Evolutionary conservation across 1,140 invertebrate species (phyloP).

Genomic region (Steinernema khuongi): DNA sequence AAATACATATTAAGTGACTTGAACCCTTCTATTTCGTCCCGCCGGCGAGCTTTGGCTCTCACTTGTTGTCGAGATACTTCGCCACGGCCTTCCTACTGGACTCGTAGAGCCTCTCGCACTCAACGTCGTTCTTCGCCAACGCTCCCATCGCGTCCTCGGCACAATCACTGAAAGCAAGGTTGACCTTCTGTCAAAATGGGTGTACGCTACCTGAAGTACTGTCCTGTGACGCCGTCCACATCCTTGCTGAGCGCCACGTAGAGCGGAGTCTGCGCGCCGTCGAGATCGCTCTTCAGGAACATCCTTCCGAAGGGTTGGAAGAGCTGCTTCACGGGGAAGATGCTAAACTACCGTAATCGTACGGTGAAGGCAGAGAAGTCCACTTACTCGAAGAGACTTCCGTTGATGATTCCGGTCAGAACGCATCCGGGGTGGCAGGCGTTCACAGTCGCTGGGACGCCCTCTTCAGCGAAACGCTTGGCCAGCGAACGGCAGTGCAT

Average conservation of each 20-base stretch:
- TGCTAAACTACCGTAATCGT: not conserved
- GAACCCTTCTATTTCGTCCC: not conserved
- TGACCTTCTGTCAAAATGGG: not conserved
- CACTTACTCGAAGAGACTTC: conserved; percentile 68
- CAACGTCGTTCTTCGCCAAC: not conserved
- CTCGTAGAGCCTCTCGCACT: conserved; percentile 1
- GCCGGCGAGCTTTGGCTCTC: not conserved
- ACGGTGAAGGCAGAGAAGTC: conserved; percentile 57
- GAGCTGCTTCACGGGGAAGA: not conserved
- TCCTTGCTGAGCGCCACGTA: conserved; percentile 69
- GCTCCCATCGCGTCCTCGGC: not conserved
- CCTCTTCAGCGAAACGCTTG: not conserved
- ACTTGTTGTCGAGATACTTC: not conserved
- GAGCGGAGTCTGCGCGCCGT: conserved; percentile 71
- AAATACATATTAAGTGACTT: too few species aligned
- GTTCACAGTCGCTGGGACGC: conserved; percentile 68
- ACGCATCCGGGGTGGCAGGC: conserved; percentile 79
- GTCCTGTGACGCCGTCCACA: conserved; percentile 67
- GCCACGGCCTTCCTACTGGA: not conserved
- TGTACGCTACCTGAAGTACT: conserved; percentile 64
- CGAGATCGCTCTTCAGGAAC: conserved; percentile 69
- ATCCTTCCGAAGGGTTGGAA: conserved; percentile 72
- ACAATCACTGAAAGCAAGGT: not conserved
- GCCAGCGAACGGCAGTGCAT: conserved; percentile 4
- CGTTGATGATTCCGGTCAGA: conserved; percentile 72